Evolutionary conservation across 2,113 vertebrate genomes (phyloP).

Genomic region (Phalacrocorax aristotelis): DNA sequence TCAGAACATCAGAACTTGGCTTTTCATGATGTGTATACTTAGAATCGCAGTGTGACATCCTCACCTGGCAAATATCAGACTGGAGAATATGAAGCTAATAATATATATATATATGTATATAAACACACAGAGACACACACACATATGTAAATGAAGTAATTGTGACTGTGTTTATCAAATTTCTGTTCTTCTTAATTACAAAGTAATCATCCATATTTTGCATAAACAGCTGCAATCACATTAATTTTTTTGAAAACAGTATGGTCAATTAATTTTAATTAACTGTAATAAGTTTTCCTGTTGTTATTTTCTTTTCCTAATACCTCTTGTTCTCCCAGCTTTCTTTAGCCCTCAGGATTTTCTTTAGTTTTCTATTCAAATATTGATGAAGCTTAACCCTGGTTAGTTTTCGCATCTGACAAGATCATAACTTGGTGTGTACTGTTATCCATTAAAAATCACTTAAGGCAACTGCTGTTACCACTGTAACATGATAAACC

Average conservation of each 20-base stretch:
- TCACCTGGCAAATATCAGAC: background rate
- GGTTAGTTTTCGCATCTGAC: constrained; percentile 30
- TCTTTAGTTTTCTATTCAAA: background rate
- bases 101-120: background rate
- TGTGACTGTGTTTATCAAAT: background rate
- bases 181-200: background rate
- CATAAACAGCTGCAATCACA: background rate
- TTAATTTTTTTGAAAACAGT: background rate
- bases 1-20: background rate
- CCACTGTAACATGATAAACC: constrained; percentile 44
- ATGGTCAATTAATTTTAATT: constrained; percentile 39
- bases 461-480: constrained; percentile 42
- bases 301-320: background rate
- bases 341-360: background rate
- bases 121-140: rapidly evolving
- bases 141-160: background rate
- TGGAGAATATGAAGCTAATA: background rate
- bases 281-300: background rate
- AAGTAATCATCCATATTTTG: background rate
- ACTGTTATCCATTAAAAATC: constrained; percentile 59
- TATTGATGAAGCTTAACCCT: background rate
- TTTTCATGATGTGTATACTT: background rate
- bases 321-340: background rate
- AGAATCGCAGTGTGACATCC: background rate
- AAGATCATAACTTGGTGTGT: constrained; percentile 40